These are phyloP conservation scores for Heliothis peltigera DNA, from an alignment of 2,888 invertebrate species.

Conservation along the genomic window DNA sequence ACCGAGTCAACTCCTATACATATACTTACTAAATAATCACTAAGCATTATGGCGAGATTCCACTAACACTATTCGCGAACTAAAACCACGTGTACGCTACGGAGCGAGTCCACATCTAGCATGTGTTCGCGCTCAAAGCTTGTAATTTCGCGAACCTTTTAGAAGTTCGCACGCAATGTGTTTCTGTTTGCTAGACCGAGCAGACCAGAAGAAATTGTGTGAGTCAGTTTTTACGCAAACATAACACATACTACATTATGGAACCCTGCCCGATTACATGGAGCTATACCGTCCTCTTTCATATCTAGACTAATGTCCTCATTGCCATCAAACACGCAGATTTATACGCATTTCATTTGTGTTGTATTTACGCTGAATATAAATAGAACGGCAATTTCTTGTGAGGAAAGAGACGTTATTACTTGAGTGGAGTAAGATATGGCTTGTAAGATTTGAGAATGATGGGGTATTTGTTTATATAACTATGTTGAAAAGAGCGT, in stretches of 20 bases:
- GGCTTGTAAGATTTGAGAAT: background rate
- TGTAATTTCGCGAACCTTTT: too few species aligned
- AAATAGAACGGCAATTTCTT: slow-evolving; percentile 30
- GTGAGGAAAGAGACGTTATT: background rate
- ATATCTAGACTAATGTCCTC: slow-evolving; percentile 51
- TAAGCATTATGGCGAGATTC: slow-evolving; percentile 44
- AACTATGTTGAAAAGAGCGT: background rate
- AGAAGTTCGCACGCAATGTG: too few species aligned
- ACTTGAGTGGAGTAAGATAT: background rate
- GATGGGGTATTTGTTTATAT: background rate
- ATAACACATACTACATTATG: slow-evolving; percentile 49
- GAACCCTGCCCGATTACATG: slow-evolving; percentile 48
- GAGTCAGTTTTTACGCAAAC: too few species aligned
- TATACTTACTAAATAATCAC: slow-evolving; percentile 8
- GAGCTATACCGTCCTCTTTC: slow-evolving; percentile 42
- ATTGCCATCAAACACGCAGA: slow-evolving; percentile 56
- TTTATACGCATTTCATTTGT: slow-evolving; percentile 49
- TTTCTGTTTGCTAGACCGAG: too few species aligned
- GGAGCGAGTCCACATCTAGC: too few species aligned
- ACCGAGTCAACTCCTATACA: slow-evolving; percentile 10
- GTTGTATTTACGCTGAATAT: slow-evolving; percentile 44
- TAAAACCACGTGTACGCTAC: too few species aligned
- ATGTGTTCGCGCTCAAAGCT: too few species aligned
- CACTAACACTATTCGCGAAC: too few species aligned
- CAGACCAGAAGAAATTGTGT: too few species aligned